Percentiles rank a stretch among this genome's conserved stretches.
phyloP scores from a whole-genome alignment of 1,140 invertebrate species.

The Tetranychus cinnabarinus region DNA sequence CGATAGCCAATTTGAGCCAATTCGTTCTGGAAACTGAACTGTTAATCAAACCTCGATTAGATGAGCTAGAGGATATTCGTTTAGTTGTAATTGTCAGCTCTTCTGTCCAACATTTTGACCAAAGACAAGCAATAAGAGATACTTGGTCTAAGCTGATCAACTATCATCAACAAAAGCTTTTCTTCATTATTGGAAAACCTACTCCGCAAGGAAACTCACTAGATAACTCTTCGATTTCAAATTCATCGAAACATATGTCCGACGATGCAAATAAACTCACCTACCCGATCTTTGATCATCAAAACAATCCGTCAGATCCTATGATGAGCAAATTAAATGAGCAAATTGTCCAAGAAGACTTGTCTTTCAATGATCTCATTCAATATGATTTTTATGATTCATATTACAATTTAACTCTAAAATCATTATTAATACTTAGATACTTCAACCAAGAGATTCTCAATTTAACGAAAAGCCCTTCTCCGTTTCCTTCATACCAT shows the following conservation, averaged over 20 bases:
- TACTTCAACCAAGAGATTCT: constrained; percentile 2
- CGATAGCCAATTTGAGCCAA: too few relatives aligned
- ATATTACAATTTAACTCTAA: constrained; percentile 83
- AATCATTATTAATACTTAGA: constrained; percentile 35
- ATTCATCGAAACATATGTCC: too few relatives aligned
- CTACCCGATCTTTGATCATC: background rate
- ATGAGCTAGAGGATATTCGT: background rate
- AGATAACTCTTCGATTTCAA: background rate
- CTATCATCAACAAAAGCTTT: background rate
- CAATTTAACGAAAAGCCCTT: background rate
- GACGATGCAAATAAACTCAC: too few relatives aligned
- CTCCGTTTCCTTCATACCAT: background rate
- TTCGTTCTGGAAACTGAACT: too few relatives aligned
- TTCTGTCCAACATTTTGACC: background rate
- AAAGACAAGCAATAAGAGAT: constrained; percentile 39
- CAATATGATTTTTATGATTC: constrained; percentile 51
- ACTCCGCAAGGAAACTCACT: background rate
- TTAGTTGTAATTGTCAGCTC: background rate
- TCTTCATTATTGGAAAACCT: background rate
- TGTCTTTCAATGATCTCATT: constrained; percentile 46
- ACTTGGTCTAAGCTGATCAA: constrained; percentile 37
- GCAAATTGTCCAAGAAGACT: constrained; percentile 27
- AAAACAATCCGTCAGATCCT: background rate
- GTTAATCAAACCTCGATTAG: too few relatives aligned
- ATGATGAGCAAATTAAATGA: background rate